Base-by-base conservation (phyloP, 2,888 invertebrate genomes). In the Eupsilia transversa region DNA sequence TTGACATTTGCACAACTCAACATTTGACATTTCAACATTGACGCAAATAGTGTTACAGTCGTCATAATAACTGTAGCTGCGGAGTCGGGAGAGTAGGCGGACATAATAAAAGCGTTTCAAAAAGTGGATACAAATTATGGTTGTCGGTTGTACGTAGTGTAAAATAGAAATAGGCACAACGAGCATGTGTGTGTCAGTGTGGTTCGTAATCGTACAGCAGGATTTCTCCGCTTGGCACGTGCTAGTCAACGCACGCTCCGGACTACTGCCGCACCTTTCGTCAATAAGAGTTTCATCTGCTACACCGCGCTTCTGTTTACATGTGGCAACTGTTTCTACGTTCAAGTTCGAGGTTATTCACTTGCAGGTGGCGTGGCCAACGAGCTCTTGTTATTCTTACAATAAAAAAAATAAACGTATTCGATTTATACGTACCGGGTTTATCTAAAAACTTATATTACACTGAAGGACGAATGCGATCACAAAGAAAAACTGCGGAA, bases 311-410 rank as follows among this genome's bases (percentile, higher is more conserved):
- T 88, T 88, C 89, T 95, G 94, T 95, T 95, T 95, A 94, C 93
- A 92, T 92, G 91, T 87, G 89, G 87, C 89, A 89, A 90, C 89
- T 92, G 88, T 91, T 90, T 89, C 89, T 89, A 84, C 91, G 90
- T 90, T 93, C 96, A 95, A 95, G 95, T 95, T 95, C 95, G 95
- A 94, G 96, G 96, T 95, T 92, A 90, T 94, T 93, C 92, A 92
- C 92, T 77, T 76, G 66, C 65, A 72, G 73, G 70, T 76, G 77
- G 75, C 72, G 75, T 77, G 82, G 74, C 69, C 72, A 80, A 85
- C 43, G 79, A 76, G 59, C 73, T 75, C 43, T 77, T 66, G 61
- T 82, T 82, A 66, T 83, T 69, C n/a, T 61, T 70, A 69, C 72
- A 63, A 66, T 70, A 65, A 74, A 75, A 70, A 74, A 59, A 82